These are phyloP conservation scores for Poecilia wingei DNA, from an alignment of 2,797 vertebrate genomes.

Conservation along the genomic window DNA sequence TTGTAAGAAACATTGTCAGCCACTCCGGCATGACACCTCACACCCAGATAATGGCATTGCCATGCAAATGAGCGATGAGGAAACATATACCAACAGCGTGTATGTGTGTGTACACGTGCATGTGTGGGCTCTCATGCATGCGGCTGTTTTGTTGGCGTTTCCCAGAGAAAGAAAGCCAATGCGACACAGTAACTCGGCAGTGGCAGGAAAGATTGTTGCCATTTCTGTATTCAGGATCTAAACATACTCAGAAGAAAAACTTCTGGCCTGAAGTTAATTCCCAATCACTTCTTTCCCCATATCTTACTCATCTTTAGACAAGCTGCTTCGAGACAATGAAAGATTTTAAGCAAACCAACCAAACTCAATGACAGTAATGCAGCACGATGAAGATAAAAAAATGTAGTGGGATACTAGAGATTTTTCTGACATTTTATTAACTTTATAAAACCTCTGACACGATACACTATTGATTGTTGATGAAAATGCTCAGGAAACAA, in stretches of 20 bases:
- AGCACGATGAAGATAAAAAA: background rate
- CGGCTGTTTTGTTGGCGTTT: constrained; percentile 68
- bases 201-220: constrained; percentile 54
- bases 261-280: constrained; percentile 43
- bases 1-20: constrained; percentile 81
- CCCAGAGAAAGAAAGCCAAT: constrained; percentile 61
- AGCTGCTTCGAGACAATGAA: constrained; percentile 31
- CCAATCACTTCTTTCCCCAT: constrained; percentile 38
- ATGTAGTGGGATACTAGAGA: background rate
- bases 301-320: constrained; percentile 37
- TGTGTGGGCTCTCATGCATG: constrained; percentile 56
- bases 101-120: constrained; percentile 26
- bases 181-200: constrained; percentile 51
- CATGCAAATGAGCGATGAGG: constrained; percentile 82
- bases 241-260: constrained; percentile 48
- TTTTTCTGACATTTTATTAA: background rate
- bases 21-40: constrained; percentile 81
- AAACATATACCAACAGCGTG: constrained; percentile 55
- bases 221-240: constrained; percentile 52
- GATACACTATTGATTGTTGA: background rate
- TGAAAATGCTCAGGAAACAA: background rate
- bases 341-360: constrained; percentile 24
- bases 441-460: background rate
- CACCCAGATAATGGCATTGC: constrained; percentile 83
- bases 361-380: background rate